Base-by-base conservation (phyloP, 2,113 vertebrate genomes). In the Cairina moschata region DNA sequence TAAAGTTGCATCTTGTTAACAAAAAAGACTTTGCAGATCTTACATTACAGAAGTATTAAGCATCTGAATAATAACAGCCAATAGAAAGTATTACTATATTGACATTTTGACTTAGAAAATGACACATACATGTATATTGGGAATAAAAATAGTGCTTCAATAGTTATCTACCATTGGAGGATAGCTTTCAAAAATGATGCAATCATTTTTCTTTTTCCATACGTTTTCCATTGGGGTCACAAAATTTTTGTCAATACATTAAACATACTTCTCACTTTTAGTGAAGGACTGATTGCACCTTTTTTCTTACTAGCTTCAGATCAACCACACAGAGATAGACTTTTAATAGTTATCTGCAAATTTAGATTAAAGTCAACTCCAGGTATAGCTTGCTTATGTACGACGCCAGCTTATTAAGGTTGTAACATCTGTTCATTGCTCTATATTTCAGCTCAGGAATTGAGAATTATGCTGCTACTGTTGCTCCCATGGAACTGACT, bases 311-410 rank as follows among this genome's bases (percentile, higher is more conserved):
- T 56, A 62, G 23, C 32, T 84, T 83, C 60, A 91, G 77, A 80
- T 15, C 77, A 84, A 80, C 17, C 77, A 84, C 26, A 17, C 13
- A 90, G n/a, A 74, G 18, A 74, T 7, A 81, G 56, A 82, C 84
- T 94, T 96, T 84, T 78, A 68, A n/a, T 74, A 84, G 11, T 55
- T 91, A 82, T 72, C n/a, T 89, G n/a, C 66, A 89, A 94, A 81
- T 42, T 22, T 10, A 84, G 60, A 82, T 75, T 79, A 85, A 90
- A 11, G 2, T 67, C 67, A 42, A 71, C 17, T 77, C 28, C 11
- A 28, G 18, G 5, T 86, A 74, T 58, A 91, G 50, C 6, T 69
- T 88, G 59, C 16, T 79, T 66, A 13, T 60, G 9, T 72, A 32
- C 44, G 48, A 59, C 29, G 50, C 5, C 22, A 52, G 52, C 52